These are phyloP conservation scores for Thaumetopoea pityocampa DNA, from an alignment of 1,140 invertebrate species.

Conservation along the genomic window DNA sequence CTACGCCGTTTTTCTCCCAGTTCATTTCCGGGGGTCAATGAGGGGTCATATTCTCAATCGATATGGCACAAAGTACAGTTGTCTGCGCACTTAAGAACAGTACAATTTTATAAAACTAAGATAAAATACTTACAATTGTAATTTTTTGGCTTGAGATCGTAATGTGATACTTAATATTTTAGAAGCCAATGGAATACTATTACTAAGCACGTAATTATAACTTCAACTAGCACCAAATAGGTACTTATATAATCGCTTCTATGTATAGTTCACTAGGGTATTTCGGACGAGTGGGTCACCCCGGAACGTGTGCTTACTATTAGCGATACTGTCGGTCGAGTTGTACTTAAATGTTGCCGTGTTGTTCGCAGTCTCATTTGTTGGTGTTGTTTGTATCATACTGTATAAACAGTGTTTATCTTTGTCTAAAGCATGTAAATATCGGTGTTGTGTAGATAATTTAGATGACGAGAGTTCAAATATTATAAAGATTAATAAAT, in stretches of 20 bases:
- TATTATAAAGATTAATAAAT: conserved; percentile 71
- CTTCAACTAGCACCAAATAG: conserved; percentile 7
- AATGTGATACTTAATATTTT: conserved; percentile 8
- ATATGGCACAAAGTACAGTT: no score
- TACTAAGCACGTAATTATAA: no score
- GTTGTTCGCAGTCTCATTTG: conserved; percentile 48
- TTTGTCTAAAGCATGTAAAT: conserved; percentile 66
- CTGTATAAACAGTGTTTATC: conserved; percentile 59
- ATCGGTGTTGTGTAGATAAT: conserved; percentile 68
- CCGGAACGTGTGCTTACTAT: conserved; percentile 18
- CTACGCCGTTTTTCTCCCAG: no score
- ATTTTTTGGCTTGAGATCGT: no score
- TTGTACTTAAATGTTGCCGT: conserved; percentile 41
- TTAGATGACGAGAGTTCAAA: conserved; percentile 72
- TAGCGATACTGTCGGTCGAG: conserved; percentile 18
- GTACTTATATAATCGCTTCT: conserved; percentile 4
- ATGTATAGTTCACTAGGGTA: conserved; percentile 22
- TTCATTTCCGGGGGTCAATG: no score
- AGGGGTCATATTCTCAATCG: no score
- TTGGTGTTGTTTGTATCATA: conserved; percentile 65
- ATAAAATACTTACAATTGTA: no score
- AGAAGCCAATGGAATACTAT: no score
- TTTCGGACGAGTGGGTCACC: conserved; percentile 14
- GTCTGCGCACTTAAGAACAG: no score
- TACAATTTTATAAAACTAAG: no score